Conservation (phyloP, 2,888 invertebrate genomes). For the Agrochola macilenta region DNA sequence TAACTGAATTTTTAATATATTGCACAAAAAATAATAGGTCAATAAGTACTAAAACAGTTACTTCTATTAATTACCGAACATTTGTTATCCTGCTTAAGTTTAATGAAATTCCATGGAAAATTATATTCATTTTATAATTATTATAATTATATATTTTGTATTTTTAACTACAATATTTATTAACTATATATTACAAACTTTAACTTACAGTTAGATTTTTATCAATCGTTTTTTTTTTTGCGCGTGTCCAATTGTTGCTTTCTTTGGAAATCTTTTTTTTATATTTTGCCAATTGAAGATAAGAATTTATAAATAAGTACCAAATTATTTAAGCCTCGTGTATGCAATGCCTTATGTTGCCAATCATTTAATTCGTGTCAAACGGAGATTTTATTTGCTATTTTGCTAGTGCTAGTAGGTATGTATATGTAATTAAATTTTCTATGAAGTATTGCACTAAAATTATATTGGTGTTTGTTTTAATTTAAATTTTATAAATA, state of each 20-base stretch:
- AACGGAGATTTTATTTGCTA: neutral
- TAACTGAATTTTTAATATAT: conserved; percentile 23
- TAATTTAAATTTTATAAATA: too few relatives aligned
- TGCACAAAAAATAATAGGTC: conserved; percentile 39
- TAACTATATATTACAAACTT: conserved; percentile 90
- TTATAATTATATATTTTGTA: conserved; percentile 87
- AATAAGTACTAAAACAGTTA: conserved; percentile 53
- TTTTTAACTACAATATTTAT: conserved; percentile 90
- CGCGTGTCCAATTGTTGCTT: conserved; percentile 79
- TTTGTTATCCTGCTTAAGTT: conserved; percentile 81
- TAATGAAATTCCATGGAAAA: conserved; percentile 90
- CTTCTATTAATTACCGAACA: conserved; percentile 61
- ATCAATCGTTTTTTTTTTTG: conserved; percentile 86
- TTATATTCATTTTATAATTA: conserved; percentile 88
- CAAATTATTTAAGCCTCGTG: conserved; percentile 31
- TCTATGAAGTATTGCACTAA: conserved; percentile 3
- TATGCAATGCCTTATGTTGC: conserved; percentile 12
- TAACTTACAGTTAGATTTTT: conserved; percentile 87
- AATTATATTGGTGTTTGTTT: neutral
- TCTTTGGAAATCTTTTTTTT: conserved; percentile 52
- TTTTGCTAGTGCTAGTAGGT: neutral
- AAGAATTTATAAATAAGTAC: conserved; percentile 32
- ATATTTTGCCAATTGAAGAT: conserved; percentile 59
- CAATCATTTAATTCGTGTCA: neutral
- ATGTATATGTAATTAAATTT: neutral